phyloP scores from a whole-genome alignment of 1,140 invertebrate species.

The Cydia splendana region DNA sequence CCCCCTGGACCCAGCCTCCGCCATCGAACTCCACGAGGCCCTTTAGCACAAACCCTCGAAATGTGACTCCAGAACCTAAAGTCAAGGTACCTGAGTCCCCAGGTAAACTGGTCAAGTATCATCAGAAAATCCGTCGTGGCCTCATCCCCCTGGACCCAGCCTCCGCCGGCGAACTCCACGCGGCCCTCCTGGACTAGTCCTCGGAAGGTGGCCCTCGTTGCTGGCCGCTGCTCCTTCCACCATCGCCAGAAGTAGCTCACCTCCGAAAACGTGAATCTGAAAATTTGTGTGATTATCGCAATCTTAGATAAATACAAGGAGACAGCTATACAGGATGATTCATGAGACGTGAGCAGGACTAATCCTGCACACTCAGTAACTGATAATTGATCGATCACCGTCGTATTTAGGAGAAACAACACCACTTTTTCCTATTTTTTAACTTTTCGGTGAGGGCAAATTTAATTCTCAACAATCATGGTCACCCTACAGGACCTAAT shows the following conservation, averaged over 20 bases:
- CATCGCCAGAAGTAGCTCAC: constrained; percentile 94
- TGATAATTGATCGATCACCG: too few relatives aligned
- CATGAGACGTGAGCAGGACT: too few relatives aligned
- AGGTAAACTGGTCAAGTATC: constrained; percentile 91
- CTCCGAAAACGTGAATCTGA: constrained; percentile 85
- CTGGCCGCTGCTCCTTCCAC: constrained; percentile 86
- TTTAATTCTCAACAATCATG: too few relatives aligned
- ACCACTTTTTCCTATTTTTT: too few relatives aligned
- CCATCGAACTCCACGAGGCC: constrained; percentile 89
- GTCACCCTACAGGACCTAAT: too few relatives aligned
- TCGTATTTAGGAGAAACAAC: too few relatives aligned
- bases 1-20: constrained; percentile 86
- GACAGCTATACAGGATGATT: too few relatives aligned
- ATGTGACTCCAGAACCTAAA: too few relatives aligned
- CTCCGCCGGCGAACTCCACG: constrained; percentile 87
- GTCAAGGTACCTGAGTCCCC: constrained; percentile 78
- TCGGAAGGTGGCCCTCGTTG: constrained; percentile 68
- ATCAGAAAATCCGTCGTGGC: constrained; percentile 89
- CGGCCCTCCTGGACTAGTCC: constrained; percentile 80
- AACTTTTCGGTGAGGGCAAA: too few relatives aligned
- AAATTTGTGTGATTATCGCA: constrained; percentile 1
- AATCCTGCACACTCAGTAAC: too few relatives aligned
- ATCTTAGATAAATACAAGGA: too few relatives aligned
- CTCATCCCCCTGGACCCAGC: constrained; percentile 88
- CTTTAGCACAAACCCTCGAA: not conserved